Base-by-base conservation (phyloP, 2,888 invertebrate species). In the Agrochola litura region DNA sequence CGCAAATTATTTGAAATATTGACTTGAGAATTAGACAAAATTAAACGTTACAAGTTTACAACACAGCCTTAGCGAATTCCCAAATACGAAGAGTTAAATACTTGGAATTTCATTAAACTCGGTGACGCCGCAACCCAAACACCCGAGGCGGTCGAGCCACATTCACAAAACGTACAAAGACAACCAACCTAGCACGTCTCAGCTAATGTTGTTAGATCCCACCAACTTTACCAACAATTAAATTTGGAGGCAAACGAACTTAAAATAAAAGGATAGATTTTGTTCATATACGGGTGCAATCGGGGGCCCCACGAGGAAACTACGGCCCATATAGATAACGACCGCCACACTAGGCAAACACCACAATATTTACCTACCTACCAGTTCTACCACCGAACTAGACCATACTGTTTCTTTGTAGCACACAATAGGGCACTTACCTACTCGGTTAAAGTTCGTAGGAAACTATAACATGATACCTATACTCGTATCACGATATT, bases 291-390 rank as follows among this genome's bases (percentile, higher is more conserved):
- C 91, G 91, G 92, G 90, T 91, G 91, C 92, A 90, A 91, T 89
- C 90, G 90, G 92, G 75, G 91, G 90, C 91, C 91, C 90, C 90
- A 91, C 90, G 88, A 95, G 96, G 95, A 96, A 95, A 95, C 95
- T 89, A 93, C 94, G 95, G 90, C 94, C 95, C 90, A 95, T 90
- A 94, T 95, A 95, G 96, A 96, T 96, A 96, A 96, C 91, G 86
- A 82, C 86, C 78, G 85, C 89, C 89, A 90, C 89, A 90, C 83
- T 89, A 87, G 89, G 89, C 92, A 91, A 92, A 93, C 92, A 92
- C 84, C 83, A 91, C 89, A 89, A 88, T 89, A 90, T 92, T 91
- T 90, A 86, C 90, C 86, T 86, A 89, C 81, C 52, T 73, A 79
- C 79, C 54, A 65, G 52, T 81, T 81, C 71, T 83, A 81, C 85